Conservation (phyloP, 2,113 vertebrate genomes). For the Pterocles burchelli region DNA sequence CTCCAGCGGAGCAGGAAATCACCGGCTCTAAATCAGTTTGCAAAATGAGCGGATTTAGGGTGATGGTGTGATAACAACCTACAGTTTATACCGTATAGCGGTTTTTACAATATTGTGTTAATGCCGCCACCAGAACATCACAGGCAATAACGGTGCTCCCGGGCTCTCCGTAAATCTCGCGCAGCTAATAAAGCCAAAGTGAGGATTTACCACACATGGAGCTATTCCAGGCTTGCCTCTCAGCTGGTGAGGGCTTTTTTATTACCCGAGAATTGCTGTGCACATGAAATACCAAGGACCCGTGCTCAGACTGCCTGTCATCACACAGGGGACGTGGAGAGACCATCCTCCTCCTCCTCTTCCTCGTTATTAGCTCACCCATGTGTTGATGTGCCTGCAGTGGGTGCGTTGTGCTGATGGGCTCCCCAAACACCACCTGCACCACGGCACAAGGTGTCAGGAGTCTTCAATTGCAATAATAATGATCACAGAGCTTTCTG, state of each 20-base stretch:
- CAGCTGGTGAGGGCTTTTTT: background rate
- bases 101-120: background rate
- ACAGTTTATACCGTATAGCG: background rate
- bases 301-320: background rate
- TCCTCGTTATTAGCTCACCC: accelerated
- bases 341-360: background rate
- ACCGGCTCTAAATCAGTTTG: background rate
- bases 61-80: background rate
- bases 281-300: background rate
- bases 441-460: accelerated
- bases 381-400: background rate
- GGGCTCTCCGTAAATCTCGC: background rate
- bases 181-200: background rate
- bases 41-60: background rate
- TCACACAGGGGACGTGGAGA: no score
- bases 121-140: background rate
- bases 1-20: background rate
- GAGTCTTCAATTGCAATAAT: no score
- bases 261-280: background rate
- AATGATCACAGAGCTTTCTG: no score
- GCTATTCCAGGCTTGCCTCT: background rate
- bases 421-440: background rate
- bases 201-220: background rate
- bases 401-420: background rate
- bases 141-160: background rate